phyloP scores from a whole-genome alignment of 2,888 invertebrate genomes.

The Dorcus parallelipipedus region DNA sequence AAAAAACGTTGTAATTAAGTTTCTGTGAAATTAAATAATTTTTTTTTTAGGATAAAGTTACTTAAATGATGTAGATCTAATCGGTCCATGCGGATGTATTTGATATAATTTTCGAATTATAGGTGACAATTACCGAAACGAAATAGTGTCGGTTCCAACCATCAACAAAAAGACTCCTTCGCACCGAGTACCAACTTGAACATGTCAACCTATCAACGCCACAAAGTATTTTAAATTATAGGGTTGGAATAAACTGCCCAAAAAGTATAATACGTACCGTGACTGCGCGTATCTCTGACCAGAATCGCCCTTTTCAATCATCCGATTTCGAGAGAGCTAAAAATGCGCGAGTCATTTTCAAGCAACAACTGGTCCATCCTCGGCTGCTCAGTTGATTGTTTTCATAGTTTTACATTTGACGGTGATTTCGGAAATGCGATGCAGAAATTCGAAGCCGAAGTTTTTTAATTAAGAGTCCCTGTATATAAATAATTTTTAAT shows the following conservation, averaged over 20 bases:
- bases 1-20: too few species aligned
- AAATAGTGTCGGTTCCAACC: background rate
- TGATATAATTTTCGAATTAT: background rate
- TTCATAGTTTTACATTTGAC: background rate
- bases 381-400: background rate
- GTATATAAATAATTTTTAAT: too few species aligned
- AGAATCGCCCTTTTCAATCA: conserved; percentile 7
- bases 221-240: conserved; percentile 13
- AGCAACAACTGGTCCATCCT: background rate
- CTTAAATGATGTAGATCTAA: too few species aligned
- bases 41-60: too few species aligned
- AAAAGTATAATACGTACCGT: conserved; percentile 16
- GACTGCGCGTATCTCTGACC: conserved; percentile 11
- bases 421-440: too few species aligned
- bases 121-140: background rate
- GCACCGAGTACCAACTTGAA: background rate
- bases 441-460: too few species aligned
- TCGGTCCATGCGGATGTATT: too few species aligned
- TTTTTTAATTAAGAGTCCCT: too few species aligned
- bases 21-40: too few species aligned
- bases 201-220: conserved; percentile 14
- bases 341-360: conserved; percentile 10
- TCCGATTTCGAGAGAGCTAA: background rate
- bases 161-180: background rate
- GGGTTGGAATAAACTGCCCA: conserved; percentile 18